Percentiles rank a stretch among this genome's conserved stretches.
Evolutionary conservation across 2,888 invertebrate species (phyloP).

Genomic region (Pheosia gnoma): DNA sequence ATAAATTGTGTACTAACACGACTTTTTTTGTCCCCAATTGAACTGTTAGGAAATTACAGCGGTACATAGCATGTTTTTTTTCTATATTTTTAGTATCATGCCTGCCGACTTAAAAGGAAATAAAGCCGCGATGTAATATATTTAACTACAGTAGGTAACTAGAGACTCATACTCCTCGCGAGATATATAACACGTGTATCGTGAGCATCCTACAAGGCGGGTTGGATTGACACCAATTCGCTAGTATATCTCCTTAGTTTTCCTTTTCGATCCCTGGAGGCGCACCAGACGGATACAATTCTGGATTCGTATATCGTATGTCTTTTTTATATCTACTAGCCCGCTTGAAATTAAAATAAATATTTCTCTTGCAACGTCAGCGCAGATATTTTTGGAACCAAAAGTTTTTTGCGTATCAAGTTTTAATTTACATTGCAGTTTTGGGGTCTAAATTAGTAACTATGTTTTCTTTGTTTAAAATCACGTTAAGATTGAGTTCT

Average conservation of each 20-base stretch:
- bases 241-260: conserved; percentile 22
- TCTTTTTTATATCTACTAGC: background rate
- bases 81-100: no score
- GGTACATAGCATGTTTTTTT: no score
- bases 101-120: no score
- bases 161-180: background rate
- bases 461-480: no score
- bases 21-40: no score
- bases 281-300: conserved; percentile 16
- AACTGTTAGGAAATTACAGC: no score
- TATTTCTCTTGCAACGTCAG: background rate
- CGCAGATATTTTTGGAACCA: background rate
- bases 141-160: conserved; percentile 27
- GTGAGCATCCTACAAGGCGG: conserved; percentile 13
- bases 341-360: background rate
- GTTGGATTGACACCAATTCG: conserved; percentile 29
- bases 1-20: no score
- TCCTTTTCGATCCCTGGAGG: conserved; percentile 18
- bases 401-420: background rate
- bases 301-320: background rate
- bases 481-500: no score
- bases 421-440: no score
- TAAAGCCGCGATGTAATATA: no score
- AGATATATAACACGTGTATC: background rate
- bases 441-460: no score